phyloP scores from a whole-genome alignment of 2,113 vertebrate genomes.

The Syrrhaptes paradoxus region DNA sequence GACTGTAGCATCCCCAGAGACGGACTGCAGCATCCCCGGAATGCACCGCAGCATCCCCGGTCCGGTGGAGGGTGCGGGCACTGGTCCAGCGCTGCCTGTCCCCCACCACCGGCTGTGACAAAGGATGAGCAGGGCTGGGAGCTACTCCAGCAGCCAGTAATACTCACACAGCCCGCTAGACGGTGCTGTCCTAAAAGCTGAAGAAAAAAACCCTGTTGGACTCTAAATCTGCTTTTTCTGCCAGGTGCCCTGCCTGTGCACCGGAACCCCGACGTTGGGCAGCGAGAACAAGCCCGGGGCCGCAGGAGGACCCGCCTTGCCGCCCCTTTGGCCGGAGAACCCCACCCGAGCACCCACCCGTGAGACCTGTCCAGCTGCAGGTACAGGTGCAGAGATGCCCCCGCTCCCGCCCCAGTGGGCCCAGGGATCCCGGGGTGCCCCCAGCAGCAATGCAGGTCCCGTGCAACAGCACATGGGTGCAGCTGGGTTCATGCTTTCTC shows the following conservation, averaged over 20 bases:
- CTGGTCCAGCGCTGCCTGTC: not conserved
- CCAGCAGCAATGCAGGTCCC: not conserved
- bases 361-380: not conserved
- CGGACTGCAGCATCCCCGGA: not conserved
- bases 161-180: conserved; percentile 19
- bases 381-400: not conserved
- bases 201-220: fast-evolving
- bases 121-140: not conserved
- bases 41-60: not conserved
- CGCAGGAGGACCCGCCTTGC: not conserved
- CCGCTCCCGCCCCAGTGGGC: too few species aligned
- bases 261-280: fast-evolving
- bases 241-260: fast-evolving
- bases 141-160: not conserved
- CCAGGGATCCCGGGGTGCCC: too few species aligned
- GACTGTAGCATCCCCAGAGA: too few species aligned
- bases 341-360: not conserved
- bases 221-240: fast-evolving
- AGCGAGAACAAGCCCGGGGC: fast-evolving
- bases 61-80: not conserved
- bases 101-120: fast-evolving
- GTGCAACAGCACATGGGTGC: not conserved
- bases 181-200: conserved; percentile 45
- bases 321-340: not conserved
- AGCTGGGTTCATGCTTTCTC: fast-evolving